Percentiles rank a stretch among this genome's conserved stretches.
phyloP scores from a whole-genome alignment of 92 coral and sea anemone genomes.

The Palythoa caribaeorum region DNA sequence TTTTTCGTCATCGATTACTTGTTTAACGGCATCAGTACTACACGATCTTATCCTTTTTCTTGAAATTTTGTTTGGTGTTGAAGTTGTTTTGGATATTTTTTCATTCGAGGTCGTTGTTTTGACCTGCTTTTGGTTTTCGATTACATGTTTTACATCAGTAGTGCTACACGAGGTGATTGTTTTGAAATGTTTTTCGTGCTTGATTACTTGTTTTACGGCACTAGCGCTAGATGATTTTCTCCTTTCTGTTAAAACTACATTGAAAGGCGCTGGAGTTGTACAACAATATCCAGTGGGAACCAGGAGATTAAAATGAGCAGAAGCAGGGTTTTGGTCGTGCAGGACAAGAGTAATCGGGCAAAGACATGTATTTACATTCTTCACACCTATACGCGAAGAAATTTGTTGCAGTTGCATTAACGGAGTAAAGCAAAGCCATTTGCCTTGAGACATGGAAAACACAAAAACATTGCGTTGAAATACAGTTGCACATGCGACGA shows the following conservation, averaged over 20 bases:
- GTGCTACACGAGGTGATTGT: not conserved
- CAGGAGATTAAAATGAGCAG: too few relatives aligned
- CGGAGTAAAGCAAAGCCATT: too few relatives aligned
- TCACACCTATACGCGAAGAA: too few relatives aligned
- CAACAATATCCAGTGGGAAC: too few relatives aligned
- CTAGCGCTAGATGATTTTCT: not conserved
- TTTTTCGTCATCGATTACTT: not conserved
- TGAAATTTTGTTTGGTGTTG: not conserved
- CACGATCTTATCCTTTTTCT: not conserved
- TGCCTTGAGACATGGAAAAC: too few relatives aligned
- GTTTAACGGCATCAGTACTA: not conserved
- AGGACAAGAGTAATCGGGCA: too few relatives aligned
- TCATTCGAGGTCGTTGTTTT: not conserved
- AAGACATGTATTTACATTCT: too few relatives aligned
- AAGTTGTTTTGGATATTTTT: not conserved
- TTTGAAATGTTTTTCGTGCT: not conserved
- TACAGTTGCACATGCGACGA: constrained; percentile 52
- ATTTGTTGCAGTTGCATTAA: too few relatives aligned
- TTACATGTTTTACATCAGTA: not conserved
- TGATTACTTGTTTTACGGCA: too few relatives aligned
- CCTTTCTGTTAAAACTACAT: not conserved
- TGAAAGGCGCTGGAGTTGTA: too few relatives aligned
- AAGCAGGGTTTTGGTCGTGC: too few relatives aligned
- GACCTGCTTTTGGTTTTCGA: not conserved
- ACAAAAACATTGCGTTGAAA: too few relatives aligned